Conservation (phyloP, 2,888 invertebrate species). For the Dryobotodes eremita region DNA sequence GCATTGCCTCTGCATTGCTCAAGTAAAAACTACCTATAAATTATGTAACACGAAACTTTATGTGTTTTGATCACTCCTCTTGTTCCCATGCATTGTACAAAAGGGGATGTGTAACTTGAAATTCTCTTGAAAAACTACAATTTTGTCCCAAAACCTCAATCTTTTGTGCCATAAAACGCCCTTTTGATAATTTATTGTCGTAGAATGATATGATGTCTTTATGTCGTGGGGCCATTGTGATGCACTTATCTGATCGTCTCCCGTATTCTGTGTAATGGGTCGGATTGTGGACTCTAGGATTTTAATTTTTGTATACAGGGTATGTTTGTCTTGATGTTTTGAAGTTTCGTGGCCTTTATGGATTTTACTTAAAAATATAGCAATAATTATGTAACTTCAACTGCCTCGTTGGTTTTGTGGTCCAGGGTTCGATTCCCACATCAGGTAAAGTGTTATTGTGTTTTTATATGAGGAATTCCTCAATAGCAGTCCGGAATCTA, state of each 20-base stretch:
- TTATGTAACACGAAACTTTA: constrained; percentile 75
- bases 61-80: constrained; percentile 89
- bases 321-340: constrained; percentile 49
- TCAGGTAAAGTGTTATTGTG: no score
- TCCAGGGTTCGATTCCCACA: neutral
- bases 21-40: constrained; percentile 76
- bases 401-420: no score
- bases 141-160: constrained; percentile 82
- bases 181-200: constrained; percentile 88
- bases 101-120: constrained; percentile 77
- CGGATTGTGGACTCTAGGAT: constrained; percentile 73
- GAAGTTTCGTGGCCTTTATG: constrained; percentile 1
- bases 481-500: no score
- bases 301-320: constrained; percentile 66
- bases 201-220: constrained; percentile 90
- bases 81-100: constrained; percentile 86
- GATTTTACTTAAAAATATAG: neutral
- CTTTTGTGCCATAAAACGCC: constrained; percentile 88
- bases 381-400: neutral
- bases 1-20: constrained; percentile 54
- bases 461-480: neutral
- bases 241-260: constrained; percentile 89
- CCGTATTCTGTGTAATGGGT: constrained; percentile 84
- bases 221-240: constrained; percentile 86
- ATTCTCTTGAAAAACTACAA: constrained; percentile 82